Evolutionary conservation across 1,140 invertebrate species (phyloP).

Genomic region (Camponotus vicinus): DNA sequence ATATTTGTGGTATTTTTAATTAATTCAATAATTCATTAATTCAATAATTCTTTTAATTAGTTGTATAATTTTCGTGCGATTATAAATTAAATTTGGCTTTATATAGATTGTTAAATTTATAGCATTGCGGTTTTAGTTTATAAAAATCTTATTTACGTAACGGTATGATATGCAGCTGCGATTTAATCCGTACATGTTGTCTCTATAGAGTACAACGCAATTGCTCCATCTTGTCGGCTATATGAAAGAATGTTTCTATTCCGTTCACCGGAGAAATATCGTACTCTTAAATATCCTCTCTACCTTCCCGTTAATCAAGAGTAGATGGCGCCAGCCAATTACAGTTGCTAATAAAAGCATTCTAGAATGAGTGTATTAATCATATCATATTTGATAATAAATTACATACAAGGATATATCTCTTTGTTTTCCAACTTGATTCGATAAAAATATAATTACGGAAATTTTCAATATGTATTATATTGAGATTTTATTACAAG

Average conservation of each 20-base stretch:
- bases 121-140: neutral
- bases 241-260: slow-evolving; percentile 27
- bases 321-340: slow-evolving; percentile 60
- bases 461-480: neutral
- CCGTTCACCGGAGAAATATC: slow-evolving; percentile 31
- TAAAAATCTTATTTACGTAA: slow-evolving; percentile 22
- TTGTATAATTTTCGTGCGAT: neutral
- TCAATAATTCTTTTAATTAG: neutral
- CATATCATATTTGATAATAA: slow-evolving; percentile 3
- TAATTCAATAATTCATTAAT: neutral
- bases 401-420: neutral
- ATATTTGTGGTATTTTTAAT: neutral
- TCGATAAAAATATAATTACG: slow-evolving; percentile 15
- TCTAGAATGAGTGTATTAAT: slow-evolving; percentile 9
- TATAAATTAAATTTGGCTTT: neutral
- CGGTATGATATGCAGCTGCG: neutral
- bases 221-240: slow-evolving; percentile 70
- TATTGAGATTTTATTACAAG: neutral
- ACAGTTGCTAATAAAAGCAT: slow-evolving; percentile 48
- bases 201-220: slow-evolving; percentile 46
- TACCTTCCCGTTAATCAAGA: slow-evolving; percentile 25
- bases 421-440: neutral
- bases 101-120: slow-evolving; percentile 5
- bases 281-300: slow-evolving; percentile 8
- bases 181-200: neutral